These are phyloP conservation scores for Branchipolynoe longqiensis DNA, from an alignment of 2,888 invertebrate species.

Conservation along the genomic window DNA sequence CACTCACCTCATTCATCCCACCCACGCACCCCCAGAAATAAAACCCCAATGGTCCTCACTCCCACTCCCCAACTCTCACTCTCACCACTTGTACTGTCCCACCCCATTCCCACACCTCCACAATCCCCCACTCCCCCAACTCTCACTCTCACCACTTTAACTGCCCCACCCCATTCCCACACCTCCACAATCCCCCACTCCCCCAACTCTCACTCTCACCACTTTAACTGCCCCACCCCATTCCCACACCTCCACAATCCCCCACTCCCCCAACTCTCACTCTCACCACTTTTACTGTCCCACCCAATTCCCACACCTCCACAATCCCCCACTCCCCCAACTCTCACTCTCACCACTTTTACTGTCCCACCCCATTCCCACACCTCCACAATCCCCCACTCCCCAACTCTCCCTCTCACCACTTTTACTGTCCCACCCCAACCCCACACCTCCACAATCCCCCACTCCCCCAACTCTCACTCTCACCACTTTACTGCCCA, in stretches of 20 bases:
- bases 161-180: neutral
- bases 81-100: neutral
- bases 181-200: conserved; percentile 28
- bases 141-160: neutral
- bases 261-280: neutral
- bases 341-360: neutral
- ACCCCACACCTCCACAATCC: neutral
- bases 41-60: neutral
- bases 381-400: neutral
- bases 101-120: neutral
- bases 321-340: neutral
- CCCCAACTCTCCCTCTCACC: neutral
- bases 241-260: neutral
- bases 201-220: neutral
- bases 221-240: neutral
- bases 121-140: neutral
- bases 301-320: neutral
- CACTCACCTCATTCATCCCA: neutral
- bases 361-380: neutral
- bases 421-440: neutral
- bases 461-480: neutral
- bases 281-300: neutral
- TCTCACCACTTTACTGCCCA: neutral
- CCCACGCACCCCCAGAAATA: no score
- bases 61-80: neutral